Conservation (phyloP, 2,113 vertebrate species). For the Gallinago media region DNA sequence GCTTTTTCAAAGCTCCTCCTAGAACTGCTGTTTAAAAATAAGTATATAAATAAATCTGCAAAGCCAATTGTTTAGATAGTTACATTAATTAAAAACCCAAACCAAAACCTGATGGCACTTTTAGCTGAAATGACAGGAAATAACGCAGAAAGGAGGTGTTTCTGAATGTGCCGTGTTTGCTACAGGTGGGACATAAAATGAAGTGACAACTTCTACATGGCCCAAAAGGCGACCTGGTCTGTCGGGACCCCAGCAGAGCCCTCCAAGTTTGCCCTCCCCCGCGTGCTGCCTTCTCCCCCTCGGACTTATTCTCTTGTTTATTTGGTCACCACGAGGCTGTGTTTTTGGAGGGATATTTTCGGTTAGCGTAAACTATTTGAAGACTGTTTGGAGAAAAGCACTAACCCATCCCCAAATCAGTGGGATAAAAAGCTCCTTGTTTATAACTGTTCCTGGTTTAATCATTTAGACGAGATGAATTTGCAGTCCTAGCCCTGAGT, state of each 20-base stretch:
- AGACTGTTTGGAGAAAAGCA: slow-evolving; percentile 41
- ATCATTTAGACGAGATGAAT: slow-evolving; percentile 18
- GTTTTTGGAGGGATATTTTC: slow-evolving; percentile 23
- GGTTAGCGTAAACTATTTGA: slow-evolving; percentile 41
- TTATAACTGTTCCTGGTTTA: slow-evolving; percentile 25
- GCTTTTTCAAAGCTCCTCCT: background rate
- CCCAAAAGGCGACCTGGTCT: background rate
- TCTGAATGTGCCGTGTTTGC: background rate
- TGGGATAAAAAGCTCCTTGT: slow-evolving; percentile 49
- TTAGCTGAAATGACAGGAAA: background rate
- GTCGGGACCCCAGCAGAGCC: background rate
- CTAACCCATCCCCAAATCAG: slow-evolving; percentile 20
- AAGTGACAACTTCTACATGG: background rate
- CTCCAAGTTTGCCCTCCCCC: background rate
- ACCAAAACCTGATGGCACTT: background rate
- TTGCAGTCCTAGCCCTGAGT: slow-evolving; percentile 36
- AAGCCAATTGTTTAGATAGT: background rate
- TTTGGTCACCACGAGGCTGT: background rate
- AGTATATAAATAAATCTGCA: background rate
- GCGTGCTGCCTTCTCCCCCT: background rate
- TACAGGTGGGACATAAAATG: background rate
- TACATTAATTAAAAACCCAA: background rate
- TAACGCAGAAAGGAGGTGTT: background rate
- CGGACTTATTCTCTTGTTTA: background rate
- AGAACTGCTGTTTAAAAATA: background rate